These are phyloP conservation scores for Rhadina sibilatrix DNA, from an alignment of 2,113 vertebrate species.

Conservation along the genomic window DNA sequence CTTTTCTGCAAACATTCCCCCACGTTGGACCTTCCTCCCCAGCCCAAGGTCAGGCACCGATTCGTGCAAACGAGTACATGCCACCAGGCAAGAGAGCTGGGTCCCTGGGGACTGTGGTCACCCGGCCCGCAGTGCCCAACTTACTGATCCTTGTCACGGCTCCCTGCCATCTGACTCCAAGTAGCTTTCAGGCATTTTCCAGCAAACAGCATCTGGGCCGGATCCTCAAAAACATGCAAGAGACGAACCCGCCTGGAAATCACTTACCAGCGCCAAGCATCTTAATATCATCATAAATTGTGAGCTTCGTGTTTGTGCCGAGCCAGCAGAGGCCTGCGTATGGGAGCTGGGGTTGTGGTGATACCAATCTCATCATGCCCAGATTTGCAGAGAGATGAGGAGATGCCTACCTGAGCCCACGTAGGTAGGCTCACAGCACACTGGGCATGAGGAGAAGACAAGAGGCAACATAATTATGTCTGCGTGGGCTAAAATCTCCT, in stretches of 20 bases:
- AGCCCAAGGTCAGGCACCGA: fast-evolving
- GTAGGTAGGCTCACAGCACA: background rate
- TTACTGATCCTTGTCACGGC: background rate
- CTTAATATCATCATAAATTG: background rate
- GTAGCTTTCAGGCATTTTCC: constrained; percentile 49
- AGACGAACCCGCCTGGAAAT: background rate
- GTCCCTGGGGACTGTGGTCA: background rate
- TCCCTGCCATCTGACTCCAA: background rate
- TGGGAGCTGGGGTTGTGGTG: background rate
- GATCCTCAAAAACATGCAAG: background rate
- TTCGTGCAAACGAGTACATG: background rate
- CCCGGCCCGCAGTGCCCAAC: background rate
- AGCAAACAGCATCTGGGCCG: background rate
- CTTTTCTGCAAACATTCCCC: constrained; percentile 20
- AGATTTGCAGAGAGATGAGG: background rate
- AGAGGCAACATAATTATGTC: background rate
- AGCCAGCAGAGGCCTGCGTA: background rate
- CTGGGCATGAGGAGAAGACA: background rate
- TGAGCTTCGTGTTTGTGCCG: background rate
- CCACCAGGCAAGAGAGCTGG: background rate
- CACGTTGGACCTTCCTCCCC: background rate
- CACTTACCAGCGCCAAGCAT: background rate
- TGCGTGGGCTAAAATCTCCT: background rate
- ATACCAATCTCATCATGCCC: background rate
- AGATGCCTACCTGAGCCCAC: background rate